Evolutionary conservation across 2,113 vertebrate genomes (phyloP), one percentile per base, ranked within the genome.

Genomic region (Oriolus oriolus): DNA sequence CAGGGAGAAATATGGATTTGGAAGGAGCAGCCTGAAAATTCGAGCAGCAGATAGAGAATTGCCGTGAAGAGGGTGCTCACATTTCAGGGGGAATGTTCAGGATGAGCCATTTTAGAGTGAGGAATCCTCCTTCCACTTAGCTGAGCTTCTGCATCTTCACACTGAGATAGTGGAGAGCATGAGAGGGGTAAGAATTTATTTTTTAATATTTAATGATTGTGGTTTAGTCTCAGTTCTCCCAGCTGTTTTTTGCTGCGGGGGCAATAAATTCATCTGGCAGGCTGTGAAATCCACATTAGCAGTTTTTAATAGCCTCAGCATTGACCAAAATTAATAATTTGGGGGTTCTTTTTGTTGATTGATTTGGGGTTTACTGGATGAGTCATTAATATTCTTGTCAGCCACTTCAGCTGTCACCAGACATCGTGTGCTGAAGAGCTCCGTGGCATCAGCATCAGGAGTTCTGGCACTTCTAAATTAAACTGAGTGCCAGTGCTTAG

Each of bases 141-240:
- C 61, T 80, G 44, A 91, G 73, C 44, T 61, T 53, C 91, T 60
- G 47, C 87, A 31, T 77, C 85, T n/a, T n/a, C n/a, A n/a, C n/a
- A n/a, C 63, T 18, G 78, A 91, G 54, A 20, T 91, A 95, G 66
- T 1, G 59, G 64, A 85, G 82, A 86, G 75, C 68, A 0, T 41
- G 66, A 47, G 16, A 44, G 37, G 42, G 95, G 95, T 97, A 96
- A 97, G 95, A 65, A 26, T 27, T 80, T 15, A 6, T 80, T 88
- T 66, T 74, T 45, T 84, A 9, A 42, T 92, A 14, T 52, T 39
- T 74, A 23, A 24, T 63, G 11, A 17, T 30, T 54, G 16, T 26
- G 45, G 52, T 85, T 53, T 56, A n/a, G 24, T 37, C 54, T 80
- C 13, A 9, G 11, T 63, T 59, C 56, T 70, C 44, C 28, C 26